Percentiles rank a stretch among this genome's conserved stretches.
These are phyloP conservation scores for Mizuhopecten yessoensis DNA, from an alignment of 1,140 invertebrate genomes.

Conservation along the genomic window DNA sequence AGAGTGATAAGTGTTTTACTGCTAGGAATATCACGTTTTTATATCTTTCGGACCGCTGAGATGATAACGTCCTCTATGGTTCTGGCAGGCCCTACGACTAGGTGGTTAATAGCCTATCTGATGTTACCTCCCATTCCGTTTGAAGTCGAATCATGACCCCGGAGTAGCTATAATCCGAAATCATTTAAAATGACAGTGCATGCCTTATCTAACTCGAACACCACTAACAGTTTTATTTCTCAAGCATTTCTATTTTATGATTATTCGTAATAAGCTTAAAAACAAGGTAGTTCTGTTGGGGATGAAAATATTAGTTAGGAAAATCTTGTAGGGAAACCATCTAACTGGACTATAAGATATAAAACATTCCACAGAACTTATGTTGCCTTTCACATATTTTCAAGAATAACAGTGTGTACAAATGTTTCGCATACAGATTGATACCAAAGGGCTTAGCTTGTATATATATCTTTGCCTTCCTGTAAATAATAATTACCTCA, in stretches of 20 bases:
- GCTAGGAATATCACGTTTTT: background rate
- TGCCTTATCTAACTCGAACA: background rate
- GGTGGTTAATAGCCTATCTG: background rate
- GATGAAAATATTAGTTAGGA: no score
- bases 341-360: no score
- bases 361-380: no score
- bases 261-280: background rate
- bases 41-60: background rate
- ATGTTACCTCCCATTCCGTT: conserved; percentile 7
- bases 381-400: no score
- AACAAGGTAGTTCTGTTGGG: background rate
- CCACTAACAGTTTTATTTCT: background rate
- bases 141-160: background rate
- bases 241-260: background rate
- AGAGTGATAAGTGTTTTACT: conserved; percentile 14
- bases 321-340: background rate
- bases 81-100: background rate
- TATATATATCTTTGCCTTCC: background rate
- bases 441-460: background rate
- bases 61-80: background rate
- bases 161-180: background rate
- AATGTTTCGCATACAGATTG: background rate
- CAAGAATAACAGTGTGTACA: background rate
- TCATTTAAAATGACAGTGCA: background rate
- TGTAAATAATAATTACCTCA: background rate